Evolutionary conservation across 2,797 vertebrate species (phyloP).

Genomic region (Pelodytes ibericus): DNA sequence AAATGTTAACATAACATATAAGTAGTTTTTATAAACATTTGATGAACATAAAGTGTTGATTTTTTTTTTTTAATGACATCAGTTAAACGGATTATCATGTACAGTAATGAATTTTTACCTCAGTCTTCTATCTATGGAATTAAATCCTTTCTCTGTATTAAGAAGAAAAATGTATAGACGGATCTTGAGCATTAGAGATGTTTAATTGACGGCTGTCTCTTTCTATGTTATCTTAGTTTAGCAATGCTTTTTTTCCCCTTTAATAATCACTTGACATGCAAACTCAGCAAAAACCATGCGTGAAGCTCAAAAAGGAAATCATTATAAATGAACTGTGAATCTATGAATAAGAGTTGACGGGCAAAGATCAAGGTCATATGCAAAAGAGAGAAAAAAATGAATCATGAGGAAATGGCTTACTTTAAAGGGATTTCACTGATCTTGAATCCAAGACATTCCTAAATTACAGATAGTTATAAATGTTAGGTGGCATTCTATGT

Average conservation of each 20-base stretch:
- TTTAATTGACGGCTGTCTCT: not conserved
- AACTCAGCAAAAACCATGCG: not conserved
- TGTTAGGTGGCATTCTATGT: too few species aligned
- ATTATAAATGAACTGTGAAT: not conserved
- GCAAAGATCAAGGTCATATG: slow-evolving; percentile 1
- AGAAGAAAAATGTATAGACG: too few species aligned
- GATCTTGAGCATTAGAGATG: too few species aligned
- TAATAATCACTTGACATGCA: not conserved
- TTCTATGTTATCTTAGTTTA: not conserved
- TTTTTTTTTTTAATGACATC: too few species aligned
- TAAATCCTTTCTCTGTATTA: too few species aligned
- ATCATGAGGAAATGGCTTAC: not conserved
- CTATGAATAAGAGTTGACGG: not conserved
- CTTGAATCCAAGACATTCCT: not conserved
- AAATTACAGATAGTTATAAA: too few species aligned
- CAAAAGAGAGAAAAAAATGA: not conserved
- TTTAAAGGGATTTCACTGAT: not conserved
- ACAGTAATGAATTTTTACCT: too few species aligned
- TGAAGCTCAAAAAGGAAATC: not conserved
- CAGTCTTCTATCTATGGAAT: too few species aligned
- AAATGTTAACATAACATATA: too few species aligned
- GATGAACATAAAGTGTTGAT: too few species aligned
- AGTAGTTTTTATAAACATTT: too few species aligned
- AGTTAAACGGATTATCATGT: too few species aligned
- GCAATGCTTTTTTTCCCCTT: not conserved